phyloP scores from a whole-genome alignment of 2,888 invertebrate species.

The Bruchidius siliquastri region DNA sequence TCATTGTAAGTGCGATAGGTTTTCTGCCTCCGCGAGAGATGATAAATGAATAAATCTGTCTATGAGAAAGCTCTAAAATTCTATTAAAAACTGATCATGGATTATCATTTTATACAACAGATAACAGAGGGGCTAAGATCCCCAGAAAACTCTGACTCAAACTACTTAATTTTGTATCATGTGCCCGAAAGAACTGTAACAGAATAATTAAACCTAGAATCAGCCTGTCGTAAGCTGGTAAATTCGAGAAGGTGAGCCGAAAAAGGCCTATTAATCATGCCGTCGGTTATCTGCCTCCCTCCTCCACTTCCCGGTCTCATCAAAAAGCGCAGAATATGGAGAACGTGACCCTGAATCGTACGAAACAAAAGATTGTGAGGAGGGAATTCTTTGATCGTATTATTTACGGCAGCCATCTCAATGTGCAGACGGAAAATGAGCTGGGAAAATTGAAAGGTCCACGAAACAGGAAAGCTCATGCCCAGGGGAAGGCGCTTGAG shows the following conservation, averaged over 20 bases:
- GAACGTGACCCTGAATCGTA: constrained; percentile 28
- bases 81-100: too few relatives aligned
- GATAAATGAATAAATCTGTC: too few relatives aligned
- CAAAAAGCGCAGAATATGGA: constrained; percentile 22
- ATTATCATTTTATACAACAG: too few relatives aligned
- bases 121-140: too few relatives aligned
- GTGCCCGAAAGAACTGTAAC: too few relatives aligned
- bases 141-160: too few relatives aligned
- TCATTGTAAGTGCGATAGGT: too few relatives aligned
- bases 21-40: too few relatives aligned
- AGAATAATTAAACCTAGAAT: too few relatives aligned
- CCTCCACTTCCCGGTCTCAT: not conserved
- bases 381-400: constrained; percentile 13
- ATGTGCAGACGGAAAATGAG: constrained; percentile 2
- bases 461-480: not conserved
- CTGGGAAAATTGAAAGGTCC: not conserved
- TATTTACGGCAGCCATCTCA: constrained; percentile 7
- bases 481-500: not conserved
- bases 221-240: not conserved
- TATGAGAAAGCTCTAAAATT: too few relatives aligned
- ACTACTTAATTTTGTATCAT: too few relatives aligned
- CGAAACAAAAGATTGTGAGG: constrained; percentile 25
- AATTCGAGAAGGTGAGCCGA: not conserved
- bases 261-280: not conserved
- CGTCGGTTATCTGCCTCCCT: not conserved